Evolutionary conservation across 2,888 invertebrate species (phyloP).

Genomic region (Phrixothrix hirtus): DNA sequence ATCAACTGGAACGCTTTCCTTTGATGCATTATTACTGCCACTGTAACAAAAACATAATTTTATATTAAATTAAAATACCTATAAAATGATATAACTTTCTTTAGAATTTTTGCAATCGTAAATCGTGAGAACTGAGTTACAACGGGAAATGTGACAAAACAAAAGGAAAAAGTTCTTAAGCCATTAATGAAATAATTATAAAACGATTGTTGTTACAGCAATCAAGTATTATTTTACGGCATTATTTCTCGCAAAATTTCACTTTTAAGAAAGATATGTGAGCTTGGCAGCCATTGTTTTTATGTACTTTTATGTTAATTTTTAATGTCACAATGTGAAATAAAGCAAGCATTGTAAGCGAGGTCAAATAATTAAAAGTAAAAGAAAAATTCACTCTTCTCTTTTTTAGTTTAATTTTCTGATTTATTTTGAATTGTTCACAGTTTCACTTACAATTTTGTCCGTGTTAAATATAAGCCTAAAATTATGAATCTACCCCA

Average conservation of each 20-base stretch:
- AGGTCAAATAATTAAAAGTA: slow-evolving; percentile 4
- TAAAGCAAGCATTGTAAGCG: no score
- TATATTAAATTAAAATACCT: neutral
- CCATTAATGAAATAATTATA: slow-evolving; percentile 7
- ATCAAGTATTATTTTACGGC: no score
- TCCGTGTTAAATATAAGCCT: no score
- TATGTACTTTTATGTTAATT: neutral
- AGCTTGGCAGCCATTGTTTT: neutral
- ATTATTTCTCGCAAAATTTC: neutral
- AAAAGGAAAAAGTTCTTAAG: slow-evolving; percentile 2
- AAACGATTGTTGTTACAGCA: neutral
- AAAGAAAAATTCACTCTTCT: neutral
- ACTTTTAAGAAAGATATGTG: neutral
- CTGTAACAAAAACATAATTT: slow-evolving; percentile 40
- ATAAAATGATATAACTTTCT: no score
- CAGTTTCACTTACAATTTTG: no score
- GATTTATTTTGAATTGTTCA: no score
- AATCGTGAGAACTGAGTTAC: neutral
- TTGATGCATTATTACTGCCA: slow-evolving; percentile 52
- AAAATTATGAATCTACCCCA: no score
- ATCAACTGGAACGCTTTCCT: slow-evolving; percentile 48
- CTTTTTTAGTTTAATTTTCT: no score
- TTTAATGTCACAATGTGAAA: neutral
- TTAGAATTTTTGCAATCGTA: neutral
- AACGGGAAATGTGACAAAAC: slow-evolving; percentile 4